Conservation (phyloP, 2,797 vertebrate genomes). For the Coilia nasus region DNA sequence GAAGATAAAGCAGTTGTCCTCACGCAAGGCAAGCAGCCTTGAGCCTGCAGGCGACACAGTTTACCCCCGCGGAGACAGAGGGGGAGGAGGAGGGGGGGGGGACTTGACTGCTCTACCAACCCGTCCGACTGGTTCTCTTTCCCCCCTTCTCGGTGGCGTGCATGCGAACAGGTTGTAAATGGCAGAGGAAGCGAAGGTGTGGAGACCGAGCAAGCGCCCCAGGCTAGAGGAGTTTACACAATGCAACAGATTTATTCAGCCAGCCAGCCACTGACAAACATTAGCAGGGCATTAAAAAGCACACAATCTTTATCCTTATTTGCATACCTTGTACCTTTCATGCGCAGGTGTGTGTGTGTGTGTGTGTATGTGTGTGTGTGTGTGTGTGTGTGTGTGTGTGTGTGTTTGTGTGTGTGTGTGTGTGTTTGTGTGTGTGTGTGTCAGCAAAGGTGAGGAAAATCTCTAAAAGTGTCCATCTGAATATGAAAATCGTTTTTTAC, state of each 20-base stretch:
- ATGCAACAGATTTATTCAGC: conserved; percentile 70
- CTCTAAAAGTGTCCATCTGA: background rate
- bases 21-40: conserved; percentile 68
- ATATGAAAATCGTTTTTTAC: background rate
- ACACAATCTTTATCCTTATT: background rate
- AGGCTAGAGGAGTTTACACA: conserved; percentile 82
- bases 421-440: background rate
- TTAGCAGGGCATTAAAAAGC: conserved; percentile 44
- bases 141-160: conserved; percentile 57
- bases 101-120: conserved; percentile 52
- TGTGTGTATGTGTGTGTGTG: background rate
- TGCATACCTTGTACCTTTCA: background rate
- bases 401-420: background rate
- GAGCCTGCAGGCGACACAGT: conserved; percentile 49
- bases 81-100: conserved; percentile 37
- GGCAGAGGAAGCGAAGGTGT: conserved; percentile 76
- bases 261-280: conserved; percentile 61
- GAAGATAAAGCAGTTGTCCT: conserved; percentile 71
- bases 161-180: conserved; percentile 75
- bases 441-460: conserved; percentile 57
- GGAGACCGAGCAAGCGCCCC: conserved; percentile 65
- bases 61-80: conserved; percentile 12
- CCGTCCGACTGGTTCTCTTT: conserved; percentile 69
- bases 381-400: background rate
- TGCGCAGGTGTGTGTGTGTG: background rate